Base-by-base conservation (phyloP, 1,140 invertebrate genomes). In the Berghia stephanieae region DNA sequence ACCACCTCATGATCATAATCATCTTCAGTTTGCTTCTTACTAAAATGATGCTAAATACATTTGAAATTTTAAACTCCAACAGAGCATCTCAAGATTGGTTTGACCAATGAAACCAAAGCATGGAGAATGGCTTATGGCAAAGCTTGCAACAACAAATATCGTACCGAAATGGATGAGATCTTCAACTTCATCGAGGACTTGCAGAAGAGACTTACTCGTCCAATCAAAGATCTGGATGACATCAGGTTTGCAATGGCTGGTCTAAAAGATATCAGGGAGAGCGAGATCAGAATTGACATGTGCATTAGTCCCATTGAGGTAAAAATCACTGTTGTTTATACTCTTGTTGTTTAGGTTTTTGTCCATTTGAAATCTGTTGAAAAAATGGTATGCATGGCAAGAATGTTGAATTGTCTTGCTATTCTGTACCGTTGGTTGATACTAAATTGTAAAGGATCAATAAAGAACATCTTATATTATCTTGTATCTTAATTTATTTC, bases 251-350 rank as follows among this genome's bases (percentile, higher is more conserved):
- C 96, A 27, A 98, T 99, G 95, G 95, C 96, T 79, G 96, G 94
- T 0, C 88, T 98, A 73, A 95, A 95, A 86, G 96, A 98, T 87
- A 96, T 98, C 72, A 90, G 96, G 10, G 96, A 98, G 83, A 94
- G 96, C 87, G 96, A 98, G 90, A 96, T 98, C 16, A 95, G 97
- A 84, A 96, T 98, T 93, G 97, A 99, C 84, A 91, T 97, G 55
- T 93, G 93, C 83, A 97, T 98, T 72, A 95, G 95, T 84, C 96
- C 96, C 0, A 96, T 98, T 75, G 97, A 99, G 91, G 94, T 88
- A 57, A 69, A 72, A 68, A 27, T 6, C 40, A n/a, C 4, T 13
- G 40, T 38, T 38, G 24, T 31, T 31, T 75, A 31, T 66, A 13
- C 4, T n/a, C n/a, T n/a, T n/a, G n/a, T n/a, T n/a, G n/a, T n/a